Evolutionary conservation across 2,888 invertebrate genomes (phyloP), one percentile per base, ranked within the genome.

Genomic region (Cephalotes varians): DNA sequence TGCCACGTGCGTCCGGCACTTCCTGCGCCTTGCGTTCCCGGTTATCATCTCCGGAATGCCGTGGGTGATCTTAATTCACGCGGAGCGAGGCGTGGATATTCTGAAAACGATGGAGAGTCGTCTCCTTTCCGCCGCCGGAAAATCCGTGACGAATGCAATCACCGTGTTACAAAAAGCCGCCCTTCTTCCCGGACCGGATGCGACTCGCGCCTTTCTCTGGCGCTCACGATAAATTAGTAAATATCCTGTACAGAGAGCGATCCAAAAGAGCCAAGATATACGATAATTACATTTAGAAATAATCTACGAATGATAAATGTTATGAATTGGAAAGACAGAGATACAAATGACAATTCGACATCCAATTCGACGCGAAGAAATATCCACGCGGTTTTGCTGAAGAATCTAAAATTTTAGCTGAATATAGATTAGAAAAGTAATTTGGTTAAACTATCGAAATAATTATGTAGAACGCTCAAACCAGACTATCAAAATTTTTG

Each of bases 121-220:
- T 88, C 85, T 85, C 81, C 81, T 65, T 40, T 60, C 58, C 72
- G 67, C 74, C 85, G 86, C 79, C 87, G 90, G 89, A 90, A 91
- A 91, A 90, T 88, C 91, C 92, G 88, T 91, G 72, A 86, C 92
- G 89, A 93, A 93, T 93, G 90, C 90, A 91, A 91, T 92, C 90
- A 91, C 87, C 83, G 86, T 44, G 81, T 74, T 49, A 34, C 84
- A 87, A 87, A 89, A 86, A 56, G 54, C 56, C 83, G 82, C 65
- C 85, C 74, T 84, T 80, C 76, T 72, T 64, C 58, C 56, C 77
- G 69, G 56, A 44, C 54, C 69, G 56, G 77, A 67, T 56, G 44
- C 31, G 69, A 44, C 54, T 67, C 47, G 47, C 34, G n/a, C 10
- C 77, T 44, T 76, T 76, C 44, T 56, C 67, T 21, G 9, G 15